phyloP scores from a whole-genome alignment of 2,113 vertebrate species.

The Glareola pratincola region DNA sequence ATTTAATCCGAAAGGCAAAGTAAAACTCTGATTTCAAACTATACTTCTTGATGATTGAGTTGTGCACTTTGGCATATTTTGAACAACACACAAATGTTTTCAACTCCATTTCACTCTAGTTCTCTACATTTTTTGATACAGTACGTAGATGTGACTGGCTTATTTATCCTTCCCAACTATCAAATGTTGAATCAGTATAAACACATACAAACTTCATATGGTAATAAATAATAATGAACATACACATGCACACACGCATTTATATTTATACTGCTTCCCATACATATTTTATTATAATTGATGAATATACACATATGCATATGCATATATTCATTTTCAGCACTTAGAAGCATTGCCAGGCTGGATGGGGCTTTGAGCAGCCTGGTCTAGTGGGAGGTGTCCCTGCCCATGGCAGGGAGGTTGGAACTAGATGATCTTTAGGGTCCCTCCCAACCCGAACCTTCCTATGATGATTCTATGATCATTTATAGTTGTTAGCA shows the following conservation, averaged over 20 bases:
- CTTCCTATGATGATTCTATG: too few relatives aligned
- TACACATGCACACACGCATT: fast-evolving
- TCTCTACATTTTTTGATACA: not conserved
- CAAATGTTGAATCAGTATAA: not conserved
- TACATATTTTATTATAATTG: not conserved
- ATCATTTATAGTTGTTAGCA: not conserved
- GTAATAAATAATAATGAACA: not conserved
- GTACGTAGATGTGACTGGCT: not conserved
- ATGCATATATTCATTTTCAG: not conserved
- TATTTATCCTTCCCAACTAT: not conserved
- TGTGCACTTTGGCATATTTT: not conserved
- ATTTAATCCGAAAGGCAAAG: not conserved
- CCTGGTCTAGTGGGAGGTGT: too few relatives aligned
- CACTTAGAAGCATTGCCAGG: not conserved
- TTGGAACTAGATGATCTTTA: too few relatives aligned
- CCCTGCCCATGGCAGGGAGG: too few relatives aligned
- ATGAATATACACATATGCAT: not conserved
- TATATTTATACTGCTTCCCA: not conserved
- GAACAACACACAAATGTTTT: not conserved
- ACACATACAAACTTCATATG: not conserved
- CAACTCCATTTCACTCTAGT: not conserved
- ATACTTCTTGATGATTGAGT: not conserved
- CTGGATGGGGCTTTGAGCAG: too few relatives aligned
- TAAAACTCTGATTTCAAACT: not conserved
- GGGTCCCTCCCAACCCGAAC: too few relatives aligned